A percentile compares a stretch with the other conserved stretches of the same genome.
Conservation (phyloP, 92 coral and sea anemone species). For the Palythoa grandiflora region DNA sequence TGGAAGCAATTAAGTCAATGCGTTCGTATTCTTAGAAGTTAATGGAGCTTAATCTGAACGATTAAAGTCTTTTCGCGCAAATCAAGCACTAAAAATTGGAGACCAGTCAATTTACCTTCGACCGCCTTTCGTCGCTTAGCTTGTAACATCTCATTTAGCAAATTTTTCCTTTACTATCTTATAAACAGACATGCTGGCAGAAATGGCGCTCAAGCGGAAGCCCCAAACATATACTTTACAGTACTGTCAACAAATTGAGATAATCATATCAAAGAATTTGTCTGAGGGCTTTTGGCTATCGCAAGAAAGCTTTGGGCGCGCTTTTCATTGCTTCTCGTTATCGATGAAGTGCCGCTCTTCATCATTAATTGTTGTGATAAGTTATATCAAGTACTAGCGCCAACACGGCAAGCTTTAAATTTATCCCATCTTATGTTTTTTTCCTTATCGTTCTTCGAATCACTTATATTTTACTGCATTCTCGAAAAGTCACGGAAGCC, state of each 20-base stretch:
- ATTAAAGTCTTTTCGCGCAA: neutral
- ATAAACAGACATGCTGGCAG: conserved; percentile 45
- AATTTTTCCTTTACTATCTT: conserved; percentile 33
- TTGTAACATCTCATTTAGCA: conserved; percentile 46
- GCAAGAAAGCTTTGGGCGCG: conserved; percentile 25
- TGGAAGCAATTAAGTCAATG: conserved; percentile 80
- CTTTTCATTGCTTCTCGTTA: conserved; percentile 7
- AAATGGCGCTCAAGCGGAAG: conserved; percentile 25
- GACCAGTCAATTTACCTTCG: neutral
- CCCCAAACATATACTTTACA: conserved; percentile 46
- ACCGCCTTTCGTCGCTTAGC: conserved; percentile 44
- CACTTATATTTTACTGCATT: conserved; percentile 17
- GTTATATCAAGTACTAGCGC: conserved; percentile 6
- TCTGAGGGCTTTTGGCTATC: conserved; percentile 41
- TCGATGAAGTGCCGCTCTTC: conserved; percentile 42
- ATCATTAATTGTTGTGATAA: conserved; percentile 38
- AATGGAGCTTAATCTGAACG: conserved; percentile 10
- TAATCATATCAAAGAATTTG: conserved; percentile 41
- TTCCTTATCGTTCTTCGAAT: conserved; percentile 24
- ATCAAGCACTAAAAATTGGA: neutral
- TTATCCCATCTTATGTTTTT: conserved; percentile 10
- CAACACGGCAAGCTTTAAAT: conserved; percentile 21
- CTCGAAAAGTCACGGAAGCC: conserved; percentile 43
- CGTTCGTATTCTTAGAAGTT: conserved; percentile 65
- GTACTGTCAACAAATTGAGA: conserved; percentile 46